Percentiles rank a stretch among this genome's conserved stretches.
Conservation (phyloP, 2,888 invertebrate genomes). For the Yponomeuta evonymella region DNA sequence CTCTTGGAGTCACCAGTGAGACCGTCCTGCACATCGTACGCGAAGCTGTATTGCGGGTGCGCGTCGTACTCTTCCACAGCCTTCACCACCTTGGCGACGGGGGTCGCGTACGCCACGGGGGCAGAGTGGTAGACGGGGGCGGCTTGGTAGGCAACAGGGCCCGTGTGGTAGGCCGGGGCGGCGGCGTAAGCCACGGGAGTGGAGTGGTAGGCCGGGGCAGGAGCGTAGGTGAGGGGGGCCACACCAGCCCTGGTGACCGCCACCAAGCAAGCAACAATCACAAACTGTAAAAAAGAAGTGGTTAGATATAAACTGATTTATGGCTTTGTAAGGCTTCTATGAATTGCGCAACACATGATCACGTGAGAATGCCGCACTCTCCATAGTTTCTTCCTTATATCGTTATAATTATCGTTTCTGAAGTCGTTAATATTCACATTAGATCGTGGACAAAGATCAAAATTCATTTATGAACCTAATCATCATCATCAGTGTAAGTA, state of each 20-base stretch:
- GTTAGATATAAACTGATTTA: background rate
- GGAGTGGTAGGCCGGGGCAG: constrained; percentile 29
- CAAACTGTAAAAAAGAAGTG: constrained; percentile 44
- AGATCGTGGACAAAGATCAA: background rate
- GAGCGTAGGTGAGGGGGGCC: constrained; percentile 40
- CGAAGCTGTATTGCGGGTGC: constrained; percentile 71
- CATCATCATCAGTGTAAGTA: constrained; percentile 18
- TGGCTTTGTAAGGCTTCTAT: too few relatives aligned
- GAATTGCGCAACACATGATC: too few relatives aligned
- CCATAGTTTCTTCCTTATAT: too few relatives aligned
- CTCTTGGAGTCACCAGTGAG: constrained; percentile 48
- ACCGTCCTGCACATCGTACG: constrained; percentile 41
- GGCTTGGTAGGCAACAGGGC: constrained; percentile 39
- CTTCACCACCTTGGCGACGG: constrained; percentile 31
- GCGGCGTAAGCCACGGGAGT: constrained; percentile 43
- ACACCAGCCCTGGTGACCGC: constrained; percentile 56
- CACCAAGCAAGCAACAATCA: constrained; percentile 53
- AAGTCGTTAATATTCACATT: too few relatives aligned
- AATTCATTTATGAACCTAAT: background rate
- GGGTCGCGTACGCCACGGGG: constrained; percentile 32
- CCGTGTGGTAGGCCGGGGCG: constrained; percentile 31
- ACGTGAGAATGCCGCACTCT: too few relatives aligned
- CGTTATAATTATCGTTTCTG: too few relatives aligned
- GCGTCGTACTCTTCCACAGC: constrained; percentile 35
- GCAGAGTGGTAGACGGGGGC: constrained; percentile 46